Evolutionary conservation across 2,113 vertebrate genomes (phyloP).

Genomic region (Alaudala cheleensis): DNA sequence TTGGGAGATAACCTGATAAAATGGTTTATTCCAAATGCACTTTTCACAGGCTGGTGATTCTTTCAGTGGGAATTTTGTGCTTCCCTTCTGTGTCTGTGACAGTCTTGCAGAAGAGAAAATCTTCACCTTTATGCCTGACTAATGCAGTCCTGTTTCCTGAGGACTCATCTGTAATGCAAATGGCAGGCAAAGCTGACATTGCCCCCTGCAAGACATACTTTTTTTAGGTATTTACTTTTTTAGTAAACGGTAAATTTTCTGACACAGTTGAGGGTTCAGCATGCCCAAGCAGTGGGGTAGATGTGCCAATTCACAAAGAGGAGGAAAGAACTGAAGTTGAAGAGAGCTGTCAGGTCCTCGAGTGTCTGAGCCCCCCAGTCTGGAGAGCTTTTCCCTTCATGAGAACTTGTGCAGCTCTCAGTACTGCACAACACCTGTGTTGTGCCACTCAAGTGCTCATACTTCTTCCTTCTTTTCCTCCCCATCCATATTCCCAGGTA

Average conservation of each 20-base stretch:
- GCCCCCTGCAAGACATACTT: neutral
- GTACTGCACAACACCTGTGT: neutral
- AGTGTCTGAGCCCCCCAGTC: neutral
- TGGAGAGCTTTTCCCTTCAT: neutral
- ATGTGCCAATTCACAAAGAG: neutral
- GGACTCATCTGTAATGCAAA: neutral
- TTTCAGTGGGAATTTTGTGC: neutral
- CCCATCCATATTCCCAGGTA: neutral
- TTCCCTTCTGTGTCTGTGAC: neutral
- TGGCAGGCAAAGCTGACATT: neutral
- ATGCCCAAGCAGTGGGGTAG: neutral
- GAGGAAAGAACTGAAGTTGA: neutral
- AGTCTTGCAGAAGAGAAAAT: neutral
- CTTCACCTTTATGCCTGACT: neutral
- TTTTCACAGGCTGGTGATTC: neutral
- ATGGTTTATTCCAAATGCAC: neutral
- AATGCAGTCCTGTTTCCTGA: neutral
- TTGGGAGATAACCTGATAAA: neutral
- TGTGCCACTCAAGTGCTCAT: neutral
- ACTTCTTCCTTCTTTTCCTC: conserved; percentile 5
- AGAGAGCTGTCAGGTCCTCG: neutral
- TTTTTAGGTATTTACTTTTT: neutral
- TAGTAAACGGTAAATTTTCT: neutral
- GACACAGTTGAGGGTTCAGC: neutral
- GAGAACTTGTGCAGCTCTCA: neutral